Evolutionary conservation across 2,797 vertebrate genomes (phyloP), one percentile per base, ranked within the genome.

Genomic region (Tauraco hartlaubi): DNA sequence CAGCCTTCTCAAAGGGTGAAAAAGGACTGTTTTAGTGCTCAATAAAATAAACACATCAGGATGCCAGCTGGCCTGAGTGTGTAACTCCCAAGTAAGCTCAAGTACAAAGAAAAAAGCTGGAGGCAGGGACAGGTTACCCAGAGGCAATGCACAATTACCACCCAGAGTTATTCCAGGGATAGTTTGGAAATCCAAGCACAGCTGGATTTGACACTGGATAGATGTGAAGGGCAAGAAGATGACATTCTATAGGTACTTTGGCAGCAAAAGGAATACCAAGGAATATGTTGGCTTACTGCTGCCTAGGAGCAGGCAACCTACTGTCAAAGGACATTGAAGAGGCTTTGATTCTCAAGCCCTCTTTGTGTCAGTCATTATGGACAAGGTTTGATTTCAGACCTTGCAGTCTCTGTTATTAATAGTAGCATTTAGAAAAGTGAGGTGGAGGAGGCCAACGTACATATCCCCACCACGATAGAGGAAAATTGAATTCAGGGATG

Each of bases 331-430:
- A 15, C 6, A 33, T 8, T 51, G 21, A 49, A 3, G 1, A 73
- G 7, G 5, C 16, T 56, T 48, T 77, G 37, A 52, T 66, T 77
- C 46, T 69, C 25, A 31, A 85, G 33, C 15, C 14, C 5, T 46
- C 26, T 74, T 81, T 6, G 5, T 0, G 0, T 48, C 5, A 2
- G 10, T 35, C 33, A 25, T 54, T 55, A 23, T 58, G 21, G 33
- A 21, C 13, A 74, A 78, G 43, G 17, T 31, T 85, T 88, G 11
- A 58, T 39, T 22, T 78, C 37, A 48, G 33, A 21, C 7, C 5
- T 71, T 12, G 10, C 15, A 20, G 55, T 48, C 28, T 52, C 74
- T 62, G 16, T 23, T 46, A 29, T 49, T 35, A 29, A 23, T n/a
- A 85, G 12, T 8, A 64, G 8, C 12, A 37, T 54, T 69, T 69